Evolutionary conservation across 2,797 vertebrate species (phyloP).

Genomic region (Thunnus albacares): DNA sequence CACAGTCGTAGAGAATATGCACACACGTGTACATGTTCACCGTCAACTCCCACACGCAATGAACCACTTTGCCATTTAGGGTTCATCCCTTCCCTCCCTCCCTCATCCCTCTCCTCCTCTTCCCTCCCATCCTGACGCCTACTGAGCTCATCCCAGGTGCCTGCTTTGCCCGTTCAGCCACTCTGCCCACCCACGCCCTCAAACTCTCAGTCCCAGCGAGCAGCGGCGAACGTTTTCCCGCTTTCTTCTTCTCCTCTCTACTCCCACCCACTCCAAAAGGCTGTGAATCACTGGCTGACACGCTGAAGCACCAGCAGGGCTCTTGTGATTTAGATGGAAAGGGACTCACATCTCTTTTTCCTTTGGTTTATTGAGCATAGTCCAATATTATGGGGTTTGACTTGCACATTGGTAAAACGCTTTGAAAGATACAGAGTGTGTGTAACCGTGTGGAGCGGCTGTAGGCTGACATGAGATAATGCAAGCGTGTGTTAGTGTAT

Average conservation of each 20-base stretch:
- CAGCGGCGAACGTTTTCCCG: conserved; percentile 68
- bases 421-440: conserved; percentile 40
- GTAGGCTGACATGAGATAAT: conserved; percentile 27
- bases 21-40: conserved; percentile 26
- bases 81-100: conserved; percentile 59
- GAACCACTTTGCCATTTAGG: conserved; percentile 64
- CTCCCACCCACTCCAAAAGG: conserved; percentile 83
- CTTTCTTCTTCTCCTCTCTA: conserved; percentile 73
- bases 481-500: conserved; percentile 31
- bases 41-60: conserved; percentile 65
- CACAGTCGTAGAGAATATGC: conserved; percentile 19
- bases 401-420: conserved; percentile 46
- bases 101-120: conserved; percentile 29
- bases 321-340: conserved; percentile 62
- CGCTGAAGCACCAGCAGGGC: conserved; percentile 65
- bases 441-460: neutral
- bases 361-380: conserved; percentile 53
- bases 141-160: conserved; percentile 84
- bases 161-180: conserved; percentile 79
- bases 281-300: conserved; percentile 83
- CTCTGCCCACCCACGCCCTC: conserved; percentile 83
- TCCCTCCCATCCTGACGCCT: conserved; percentile 60
- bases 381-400: conserved; percentile 50
- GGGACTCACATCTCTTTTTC: conserved; percentile 48
- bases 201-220: conserved; percentile 75